Percentiles rank a stretch among this genome's conserved stretches.
Conservation (phyloP, 2,797 vertebrate genomes). For the Schizopygopsis pylzovi region DNA sequence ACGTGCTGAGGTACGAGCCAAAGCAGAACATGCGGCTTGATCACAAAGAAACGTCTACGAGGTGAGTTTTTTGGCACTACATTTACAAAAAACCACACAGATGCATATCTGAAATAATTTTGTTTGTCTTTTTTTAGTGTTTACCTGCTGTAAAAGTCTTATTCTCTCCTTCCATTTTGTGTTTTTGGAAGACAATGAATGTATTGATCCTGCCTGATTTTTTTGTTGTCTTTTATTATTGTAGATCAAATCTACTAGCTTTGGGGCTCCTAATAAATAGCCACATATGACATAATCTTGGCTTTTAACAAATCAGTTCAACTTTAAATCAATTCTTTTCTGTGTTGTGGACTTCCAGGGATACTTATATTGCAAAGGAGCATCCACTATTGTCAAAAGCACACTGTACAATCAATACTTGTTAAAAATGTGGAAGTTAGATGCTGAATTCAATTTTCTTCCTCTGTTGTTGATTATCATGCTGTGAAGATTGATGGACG, state of each 20-base stretch:
- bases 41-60: conserved; percentile 23
- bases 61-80: conserved; percentile 8
- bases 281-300: conserved; percentile 6
- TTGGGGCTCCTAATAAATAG: conserved; percentile 13
- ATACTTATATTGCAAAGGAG: conserved; percentile 17
- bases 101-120: conserved; percentile 5
- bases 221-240: conserved; percentile 36
- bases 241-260: background rate
- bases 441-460: background rate
- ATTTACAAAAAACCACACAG: conserved; percentile 62
- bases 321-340: background rate
- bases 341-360: conserved; percentile 1
- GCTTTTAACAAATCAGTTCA: background rate
- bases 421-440: background rate
- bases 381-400: background rate
- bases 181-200: conserved; percentile 75
- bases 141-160: conserved; percentile 65
- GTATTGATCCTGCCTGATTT: conserved; percentile 76
- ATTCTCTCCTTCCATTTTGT: conserved; percentile 63
- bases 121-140: conserved; percentile 44
- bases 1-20: background rate
- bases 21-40: conserved; percentile 5
- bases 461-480: conserved; percentile 7
- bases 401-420: background rate
- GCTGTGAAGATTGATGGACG: conserved; percentile 17